Base-by-base conservation (phyloP, 2,888 invertebrate genomes). In the Agapetus fuscipes region DNA sequence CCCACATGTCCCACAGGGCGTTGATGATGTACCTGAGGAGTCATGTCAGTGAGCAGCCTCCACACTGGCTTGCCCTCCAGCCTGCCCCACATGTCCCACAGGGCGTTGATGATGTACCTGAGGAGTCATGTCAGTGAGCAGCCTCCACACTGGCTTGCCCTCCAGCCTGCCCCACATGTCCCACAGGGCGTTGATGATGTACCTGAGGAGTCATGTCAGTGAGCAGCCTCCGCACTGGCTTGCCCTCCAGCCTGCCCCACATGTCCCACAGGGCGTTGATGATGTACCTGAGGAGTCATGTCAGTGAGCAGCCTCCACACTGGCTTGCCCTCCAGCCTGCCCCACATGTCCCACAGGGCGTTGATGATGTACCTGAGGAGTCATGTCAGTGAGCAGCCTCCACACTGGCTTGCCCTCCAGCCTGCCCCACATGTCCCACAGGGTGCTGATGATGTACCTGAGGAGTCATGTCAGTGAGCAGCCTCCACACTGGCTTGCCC, bases 51-150 rank as follows among this genome's bases (percentile, higher is more conserved):
- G 2, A 94, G 62, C 1, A 93, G 66, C 55, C 81, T 81, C 93
- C 93, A 94, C 0, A 94, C 60, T 0, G 94, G 90, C 59, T 91
- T 90, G 24, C 76, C 72, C 57, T 87, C 82, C 6, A 85, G 62
- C 52, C 84, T 78, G 0, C 82, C 90, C 91, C 91, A 91, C 36
- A 93, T 62, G 59, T 94, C 94, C 93, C 93, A 94, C 2, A 93
- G 59, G 1, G 89, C 83, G 60, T 93, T 94, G 11, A 90, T n/a
- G n/a, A n/a, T n/a, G n/a, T 48, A 71, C 73, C 62, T 91, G 85
- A 0, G 93, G 89, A 45, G 79, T 76, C 74, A 93, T 74, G 53
- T 93, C 91, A 1, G 72, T 74, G 2, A 94, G 62, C 1, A 93
- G 66, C 55, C 81, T 81, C 93, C 93, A 94, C 0, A 94, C 60